A percentile compares a stretch with the other conserved stretches of the same genome.
Evolutionary conservation across 1,140 invertebrate species (phyloP).

Genomic region (Bombus fervidus): DNA sequence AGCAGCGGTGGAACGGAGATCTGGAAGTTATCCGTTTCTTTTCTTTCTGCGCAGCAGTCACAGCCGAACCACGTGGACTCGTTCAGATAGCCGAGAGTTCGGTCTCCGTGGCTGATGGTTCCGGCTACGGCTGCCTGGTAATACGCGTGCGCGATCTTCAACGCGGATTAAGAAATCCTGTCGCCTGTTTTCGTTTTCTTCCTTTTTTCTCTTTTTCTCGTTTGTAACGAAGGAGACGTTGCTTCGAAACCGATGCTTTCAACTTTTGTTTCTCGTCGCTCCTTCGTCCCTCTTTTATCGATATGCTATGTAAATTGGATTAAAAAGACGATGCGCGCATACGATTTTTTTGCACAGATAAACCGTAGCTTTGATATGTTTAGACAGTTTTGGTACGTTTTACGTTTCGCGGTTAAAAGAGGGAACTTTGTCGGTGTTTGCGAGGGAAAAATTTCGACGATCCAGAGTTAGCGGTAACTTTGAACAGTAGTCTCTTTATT

Average conservation of each 20-base stretch:
- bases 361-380: too few species aligned
- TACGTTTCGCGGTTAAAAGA: too few species aligned
- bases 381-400: too few species aligned
- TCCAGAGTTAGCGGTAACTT: neutral
- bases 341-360: too few species aligned
- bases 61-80: constrained; percentile 4
- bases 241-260: neutral
- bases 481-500: neutral
- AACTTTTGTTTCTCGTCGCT: too few species aligned
- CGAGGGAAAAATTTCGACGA: too few species aligned
- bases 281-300: too few species aligned
- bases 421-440: too few species aligned
- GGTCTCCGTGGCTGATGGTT: too few species aligned
- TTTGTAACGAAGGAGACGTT: neutral
- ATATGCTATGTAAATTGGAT: too few species aligned
- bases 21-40: constrained; percentile 28
- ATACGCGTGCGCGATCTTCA: neutral
- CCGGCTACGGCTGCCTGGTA: too few species aligned
- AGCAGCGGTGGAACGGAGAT: constrained; percentile 8
- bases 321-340: too few species aligned
- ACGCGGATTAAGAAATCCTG: constrained; percentile 7
- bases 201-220: neutral
- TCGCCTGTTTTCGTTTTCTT: neutral
- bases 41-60: constrained; percentile 1
- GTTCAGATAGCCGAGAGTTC: neutral